Evolutionary conservation across 1,140 invertebrate genomes (phyloP), one percentile per base, ranked within the genome.

Genomic region (Bombus waltoni): DNA sequence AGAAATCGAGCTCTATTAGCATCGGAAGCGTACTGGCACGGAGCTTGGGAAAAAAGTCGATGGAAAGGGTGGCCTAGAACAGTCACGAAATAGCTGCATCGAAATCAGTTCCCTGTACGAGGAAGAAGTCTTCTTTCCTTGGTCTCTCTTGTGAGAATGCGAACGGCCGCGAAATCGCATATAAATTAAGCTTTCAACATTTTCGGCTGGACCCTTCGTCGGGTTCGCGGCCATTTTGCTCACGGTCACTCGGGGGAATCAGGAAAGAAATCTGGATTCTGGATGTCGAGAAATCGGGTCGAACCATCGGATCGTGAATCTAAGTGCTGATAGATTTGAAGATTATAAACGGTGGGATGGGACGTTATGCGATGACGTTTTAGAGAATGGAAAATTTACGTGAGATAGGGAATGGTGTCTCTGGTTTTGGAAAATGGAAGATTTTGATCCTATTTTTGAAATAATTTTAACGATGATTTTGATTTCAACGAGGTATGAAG

Each of bases 1-100:
- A 82, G 85, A 88, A 92, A 93, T 94, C 89, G 89, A 91, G 88
- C 78, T 93, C 91, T 94, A 93, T 94, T 94, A 93, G 92, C 92
- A 93, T 94, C 85, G 77, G 81, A 90, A 89, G 88, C 89, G 88
- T 85, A 88, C 86, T 87, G 59, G 76, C 73, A 84, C 85, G 85
- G 38, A 76, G 73, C 75, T 57, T 6, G 11, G 40, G 79, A 90
- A 90, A 87, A 88, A 82, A 85, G 76, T 28, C 57, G 42, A 57
- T 22, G 22, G 11, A 38, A 15, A 62, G 22, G 32, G 3, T 5
- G 53, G 38, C 75, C 84, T 88, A 83, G 87, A 88, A 79, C 87
- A 89, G 85, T 81, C 83, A 86, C 89, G 81, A 88, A 90, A 92
- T 93, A 92, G 90, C 89, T 93, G 92, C 90, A 92, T 91, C 89